A percentile compares a stretch with the other conserved stretches of the same genome.
Conservation (phyloP, 2,888 invertebrate species). For the Chaitophorus viminalis region DNA sequence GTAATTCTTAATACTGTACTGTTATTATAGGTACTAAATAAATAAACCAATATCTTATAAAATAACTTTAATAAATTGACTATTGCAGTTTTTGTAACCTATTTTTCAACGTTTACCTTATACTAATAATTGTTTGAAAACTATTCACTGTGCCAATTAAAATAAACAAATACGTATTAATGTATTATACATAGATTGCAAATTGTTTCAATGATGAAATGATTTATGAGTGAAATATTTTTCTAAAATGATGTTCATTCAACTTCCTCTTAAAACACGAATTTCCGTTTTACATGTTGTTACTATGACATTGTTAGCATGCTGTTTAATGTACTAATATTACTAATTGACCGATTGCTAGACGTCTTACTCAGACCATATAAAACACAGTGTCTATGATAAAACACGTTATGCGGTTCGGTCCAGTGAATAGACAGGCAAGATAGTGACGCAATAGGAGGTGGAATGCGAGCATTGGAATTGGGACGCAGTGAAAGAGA, state of each 20-base stretch:
- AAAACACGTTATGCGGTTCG: constrained; percentile 29
- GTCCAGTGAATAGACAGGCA: constrained; percentile 43
- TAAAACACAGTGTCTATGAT: not conserved
- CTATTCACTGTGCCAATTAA: constrained; percentile 9
- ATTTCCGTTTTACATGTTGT: not conserved
- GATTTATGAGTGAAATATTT: not conserved
- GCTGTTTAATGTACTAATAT: not conserved
- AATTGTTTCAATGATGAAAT: constrained; percentile 5
- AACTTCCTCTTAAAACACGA: not conserved
- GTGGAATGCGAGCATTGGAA: constrained; percentile 56
- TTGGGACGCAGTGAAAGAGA: constrained; percentile 60
- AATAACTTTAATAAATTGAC: too few relatives aligned
- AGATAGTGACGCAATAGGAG: constrained; percentile 45
- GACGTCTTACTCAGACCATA: not conserved
- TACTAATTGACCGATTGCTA: not conserved
- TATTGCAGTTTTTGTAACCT: constrained; percentile 7
- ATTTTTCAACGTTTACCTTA: constrained; percentile 6
- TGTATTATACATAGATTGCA: not conserved
- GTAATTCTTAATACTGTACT: too few relatives aligned
- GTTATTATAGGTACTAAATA: too few relatives aligned
- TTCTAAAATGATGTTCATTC: not conserved
- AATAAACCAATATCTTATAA: too few relatives aligned
- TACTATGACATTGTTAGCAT: not conserved
- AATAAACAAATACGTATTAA: not conserved
- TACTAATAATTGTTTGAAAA: not conserved